Evolutionary conservation across 2,113 vertebrate genomes (phyloP), one percentile per base, ranked within the genome.

Genomic region (Eudorcas thomsonii): DNA sequence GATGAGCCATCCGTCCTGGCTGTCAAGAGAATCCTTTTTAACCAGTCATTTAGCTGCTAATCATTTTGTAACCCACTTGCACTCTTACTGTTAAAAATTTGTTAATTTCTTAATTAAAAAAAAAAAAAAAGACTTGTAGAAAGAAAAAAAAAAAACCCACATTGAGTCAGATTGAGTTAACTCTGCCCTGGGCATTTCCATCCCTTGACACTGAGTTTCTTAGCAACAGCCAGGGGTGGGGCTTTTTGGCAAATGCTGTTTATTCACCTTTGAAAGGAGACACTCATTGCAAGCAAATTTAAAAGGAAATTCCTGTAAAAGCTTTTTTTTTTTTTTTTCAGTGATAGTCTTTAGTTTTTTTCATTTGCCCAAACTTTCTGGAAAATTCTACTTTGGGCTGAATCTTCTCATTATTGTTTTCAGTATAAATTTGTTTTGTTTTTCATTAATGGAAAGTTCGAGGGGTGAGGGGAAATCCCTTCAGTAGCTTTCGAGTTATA

Each of bases 261-360:
- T 94, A 96, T 96, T 96, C 92, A 64, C 60, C 96, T 97, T 84
- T 97, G 97, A 97, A 67, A 95, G 86, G 88, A 98, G 78, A 94
- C 60, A 21, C 16, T 93, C 45, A 80, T 14, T 74, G 78, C 82
- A 85, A 90, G 82, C 60, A 91, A 82, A 74, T 59, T 96, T 83
- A 59, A 96, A 85, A 93, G 94, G 67, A 97, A 97, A 97, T 98
- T 98, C 95, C 89, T 97, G 95, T 97, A 97, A 98, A 89, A 90
- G 48, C 55, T 26, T 60, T 86, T 97, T 81, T 88, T 60, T 85
- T 95, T 96, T 95, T 84, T 86, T 96, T 89, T 92, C 67, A 96
- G 4, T 64, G 83, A 93, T 77, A 67, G n/a, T 89, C 19, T 93
- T 81, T 43, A 15, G 13, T 80, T 64, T 95, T 96, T 62, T 82